Evolutionary conservation across 1,140 invertebrate species (phyloP).

Genomic region (Drosophila repletoides): DNA sequence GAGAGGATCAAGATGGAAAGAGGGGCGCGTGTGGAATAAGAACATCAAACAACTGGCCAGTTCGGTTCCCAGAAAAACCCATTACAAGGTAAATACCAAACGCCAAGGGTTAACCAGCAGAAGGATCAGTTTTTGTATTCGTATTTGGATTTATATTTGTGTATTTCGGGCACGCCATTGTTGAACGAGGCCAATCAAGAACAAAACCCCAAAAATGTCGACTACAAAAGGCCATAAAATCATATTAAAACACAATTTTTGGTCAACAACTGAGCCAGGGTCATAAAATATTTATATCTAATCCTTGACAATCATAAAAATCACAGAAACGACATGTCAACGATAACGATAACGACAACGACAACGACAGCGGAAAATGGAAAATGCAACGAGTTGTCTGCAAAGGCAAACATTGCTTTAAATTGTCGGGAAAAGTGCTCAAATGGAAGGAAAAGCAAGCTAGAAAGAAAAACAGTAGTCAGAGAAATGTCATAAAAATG

Average conservation of each 20-base stretch:
- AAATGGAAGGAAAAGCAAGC: conserved; percentile 1
- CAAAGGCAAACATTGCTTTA: conserved; percentile 67
- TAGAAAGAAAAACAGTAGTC: conserved; percentile 58
- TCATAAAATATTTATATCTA: conserved; percentile 81
- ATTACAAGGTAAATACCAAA: conserved; percentile 49
- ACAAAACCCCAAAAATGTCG: conserved; percentile 20
- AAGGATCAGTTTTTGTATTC: conserved; percentile 60
- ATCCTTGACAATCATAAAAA: conserved; percentile 82
- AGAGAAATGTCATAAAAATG: conserved; percentile 74
- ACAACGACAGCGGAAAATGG: conserved; percentile 34
- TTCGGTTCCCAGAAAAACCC: conserved; percentile 61
- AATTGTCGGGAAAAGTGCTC: conserved; percentile 75
- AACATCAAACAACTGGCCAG: conserved; percentile 51
- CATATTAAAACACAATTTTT: conserved; percentile 81
- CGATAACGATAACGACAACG: conserved; percentile 41
- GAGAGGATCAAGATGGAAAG: conserved; percentile 11
- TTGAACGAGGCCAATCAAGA: conserved; percentile 44
- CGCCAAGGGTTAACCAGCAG: conserved; percentile 7
- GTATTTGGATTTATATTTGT: neutral
- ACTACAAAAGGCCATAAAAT: conserved; percentile 67
- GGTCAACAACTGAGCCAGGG: conserved; percentile 17
- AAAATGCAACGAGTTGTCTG: conserved; percentile 61
- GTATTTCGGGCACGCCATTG: conserved; percentile 57
- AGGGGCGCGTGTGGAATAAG: conserved; percentile 43
- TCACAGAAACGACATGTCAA: conserved; percentile 67